Evolutionary conservation across 2,888 invertebrate species (phyloP), one percentile per base, ranked within the genome.

Genomic region (Bombylius discolor): DNA sequence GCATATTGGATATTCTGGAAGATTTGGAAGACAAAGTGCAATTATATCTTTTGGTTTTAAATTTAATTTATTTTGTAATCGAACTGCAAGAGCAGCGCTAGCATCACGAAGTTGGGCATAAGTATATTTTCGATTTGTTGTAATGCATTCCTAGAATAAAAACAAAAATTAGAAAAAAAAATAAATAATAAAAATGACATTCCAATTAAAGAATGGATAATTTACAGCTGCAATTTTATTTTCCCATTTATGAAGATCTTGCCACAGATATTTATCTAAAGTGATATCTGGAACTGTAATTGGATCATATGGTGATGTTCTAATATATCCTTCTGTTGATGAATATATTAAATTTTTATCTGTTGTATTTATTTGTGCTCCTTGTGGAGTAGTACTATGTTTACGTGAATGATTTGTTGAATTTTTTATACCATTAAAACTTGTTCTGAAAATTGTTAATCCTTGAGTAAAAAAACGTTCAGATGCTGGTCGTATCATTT

Each of bases 1-100:
- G 3, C 81, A 78, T 13, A 88, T 73, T 0, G 84, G 80, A 65
- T 79, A 85, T 70, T 91, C 90, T 0, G 89, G 89, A 33, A 83
- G 65, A 68, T 91, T 91, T 1, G 88, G 87, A 55, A 89, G 66
- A 65, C 87, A 79, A 7, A 90, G 63, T 1, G 84, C 85, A 1
- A 89, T 69, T 0, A 84, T 78, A 64, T 89, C 85, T 0, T 83
- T 82, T 60, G 80, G 78, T 53, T 72, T 72, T 13, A 88, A 68
- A 57, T 83, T 82, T 53, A 87, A 78, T 66, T 83, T 82, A 33
- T 75, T 77, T 51, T 84, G 78, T 53, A 89, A 77, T 60, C 81
- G 79, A 0, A 82, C 81, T 0, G 84, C 81, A 57, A 88, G 81
- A 51, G 83, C 81, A 53, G 78, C 78, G n/a, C 82, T 79, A 36